Conservation (phyloP, 2,888 invertebrate genomes). For the Cryptus armator region DNA sequence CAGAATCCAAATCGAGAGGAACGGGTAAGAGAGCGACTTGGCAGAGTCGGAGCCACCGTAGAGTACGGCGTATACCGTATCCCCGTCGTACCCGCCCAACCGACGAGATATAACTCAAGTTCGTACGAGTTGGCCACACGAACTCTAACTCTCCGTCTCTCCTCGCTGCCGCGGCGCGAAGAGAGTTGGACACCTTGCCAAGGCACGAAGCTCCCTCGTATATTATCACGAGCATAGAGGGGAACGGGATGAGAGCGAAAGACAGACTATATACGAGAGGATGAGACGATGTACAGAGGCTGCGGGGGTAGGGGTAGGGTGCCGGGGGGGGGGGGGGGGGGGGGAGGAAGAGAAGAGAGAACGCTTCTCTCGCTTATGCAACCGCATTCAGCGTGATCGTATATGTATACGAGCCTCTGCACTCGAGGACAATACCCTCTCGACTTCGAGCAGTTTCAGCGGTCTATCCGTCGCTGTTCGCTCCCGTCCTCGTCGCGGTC, state of each 20-base stretch:
- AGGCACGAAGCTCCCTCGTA: slow-evolving; percentile 67
- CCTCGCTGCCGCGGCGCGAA: background rate
- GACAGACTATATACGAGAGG: slow-evolving; percentile 8
- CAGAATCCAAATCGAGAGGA: background rate
- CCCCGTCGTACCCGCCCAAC: background rate
- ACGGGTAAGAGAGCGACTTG: slow-evolving; percentile 26
- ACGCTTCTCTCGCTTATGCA: slow-evolving; percentile 57
- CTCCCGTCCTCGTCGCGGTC: background rate
- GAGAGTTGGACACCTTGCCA: slow-evolving; percentile 72
- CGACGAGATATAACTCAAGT: slow-evolving; percentile 72
- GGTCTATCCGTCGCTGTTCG: slow-evolving; percentile 46
- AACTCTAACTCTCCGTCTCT: slow-evolving; percentile 29
- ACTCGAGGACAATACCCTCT: slow-evolving; percentile 66
- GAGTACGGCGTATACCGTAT: slow-evolving; percentile 5
- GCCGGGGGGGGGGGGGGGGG: slow-evolving; percentile 34
- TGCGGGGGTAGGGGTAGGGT: background rate
- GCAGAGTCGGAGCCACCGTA: background rate
- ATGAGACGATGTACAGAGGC: slow-evolving; percentile 19
- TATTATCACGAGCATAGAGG: slow-evolving; percentile 50
- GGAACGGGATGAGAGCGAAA: slow-evolving; percentile 12
- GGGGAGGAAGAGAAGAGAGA: slow-evolving; percentile 20
- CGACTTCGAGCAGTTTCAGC: slow-evolving; percentile 53
- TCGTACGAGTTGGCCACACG: slow-evolving; percentile 64
- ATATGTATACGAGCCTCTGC: slow-evolving; percentile 29
- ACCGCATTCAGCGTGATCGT: slow-evolving; percentile 50